Percentiles rank a stretch among this genome's conserved stretches.
These are phyloP conservation scores for Papilio glaucus DNA, from an alignment of 1,140 invertebrate species.

Conservation along the genomic window DNA sequence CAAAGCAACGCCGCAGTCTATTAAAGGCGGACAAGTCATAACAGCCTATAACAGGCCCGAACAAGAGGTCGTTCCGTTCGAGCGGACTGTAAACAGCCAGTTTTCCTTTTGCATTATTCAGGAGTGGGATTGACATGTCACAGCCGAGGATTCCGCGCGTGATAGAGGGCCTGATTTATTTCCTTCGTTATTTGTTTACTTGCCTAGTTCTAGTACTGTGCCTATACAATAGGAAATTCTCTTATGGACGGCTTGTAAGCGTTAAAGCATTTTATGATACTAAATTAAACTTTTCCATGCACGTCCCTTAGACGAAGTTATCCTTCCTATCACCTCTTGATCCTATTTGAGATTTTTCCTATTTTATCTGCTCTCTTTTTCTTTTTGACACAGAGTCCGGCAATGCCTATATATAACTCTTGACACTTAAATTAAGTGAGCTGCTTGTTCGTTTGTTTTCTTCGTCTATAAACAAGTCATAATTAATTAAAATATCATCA, in stretches of 20 bases:
- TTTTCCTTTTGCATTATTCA: slow-evolving; percentile 46
- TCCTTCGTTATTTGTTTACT: slow-evolving; percentile 31
- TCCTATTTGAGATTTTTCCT: no score
- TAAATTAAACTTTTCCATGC: no score
- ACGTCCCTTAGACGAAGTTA: no score
- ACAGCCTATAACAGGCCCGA: slow-evolving; percentile 28
- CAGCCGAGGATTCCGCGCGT: slow-evolving; percentile 35
- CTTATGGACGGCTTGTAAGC: background rate
- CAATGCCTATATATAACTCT: no score
- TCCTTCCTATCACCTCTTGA: no score
- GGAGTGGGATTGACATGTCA: slow-evolving; percentile 47
- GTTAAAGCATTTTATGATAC: no score
- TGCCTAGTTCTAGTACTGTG: background rate
- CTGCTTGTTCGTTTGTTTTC: no score
- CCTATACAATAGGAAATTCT: background rate
- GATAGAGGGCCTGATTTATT: slow-evolving; percentile 32
- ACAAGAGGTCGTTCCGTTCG: slow-evolving; percentile 32
- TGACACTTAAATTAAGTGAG: no score
- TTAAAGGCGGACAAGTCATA: slow-evolving; percentile 32
- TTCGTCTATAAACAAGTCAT: no score
- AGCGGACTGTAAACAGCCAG: slow-evolving; percentile 37
- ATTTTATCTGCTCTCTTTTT: no score
- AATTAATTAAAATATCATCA: no score
- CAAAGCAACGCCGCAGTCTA: slow-evolving; percentile 30
- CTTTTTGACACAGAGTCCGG: no score